phyloP scores from a whole-genome alignment of 2,888 invertebrate species.

The Morpho achilles region DNA sequence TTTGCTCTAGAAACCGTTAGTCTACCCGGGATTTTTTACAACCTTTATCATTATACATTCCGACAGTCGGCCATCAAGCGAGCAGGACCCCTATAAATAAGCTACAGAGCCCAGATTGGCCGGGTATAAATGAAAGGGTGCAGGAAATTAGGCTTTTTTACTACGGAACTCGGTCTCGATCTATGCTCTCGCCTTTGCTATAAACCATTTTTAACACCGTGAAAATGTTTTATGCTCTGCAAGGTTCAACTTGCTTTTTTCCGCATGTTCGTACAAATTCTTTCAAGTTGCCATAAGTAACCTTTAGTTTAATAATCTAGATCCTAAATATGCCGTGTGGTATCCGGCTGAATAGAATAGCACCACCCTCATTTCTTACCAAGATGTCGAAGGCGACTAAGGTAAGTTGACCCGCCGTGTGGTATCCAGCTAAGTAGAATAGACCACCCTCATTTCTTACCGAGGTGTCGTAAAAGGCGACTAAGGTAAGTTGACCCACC shows the following conservation, averaged over 20 bases:
- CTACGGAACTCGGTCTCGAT: constrained; percentile 55
- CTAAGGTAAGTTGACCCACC: too few species aligned
- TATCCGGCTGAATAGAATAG: too few species aligned
- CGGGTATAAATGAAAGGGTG: constrained; percentile 77
- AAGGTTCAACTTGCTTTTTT: background rate
- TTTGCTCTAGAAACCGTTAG: constrained; percentile 33
- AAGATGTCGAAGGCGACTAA: too few species aligned
- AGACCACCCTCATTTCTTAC: too few species aligned
- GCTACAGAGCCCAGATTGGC: constrained; percentile 72
- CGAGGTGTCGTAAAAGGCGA: too few species aligned
- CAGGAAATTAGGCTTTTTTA: constrained; percentile 79
- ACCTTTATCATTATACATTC: constrained; percentile 75
- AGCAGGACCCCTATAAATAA: constrained; percentile 72
- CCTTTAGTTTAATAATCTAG: too few species aligned
- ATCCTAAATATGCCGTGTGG: too few species aligned
- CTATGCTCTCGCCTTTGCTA: constrained; percentile 44
- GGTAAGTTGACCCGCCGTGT: too few species aligned
- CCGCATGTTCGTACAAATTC: background rate
- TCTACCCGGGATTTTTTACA: constrained; percentile 47
- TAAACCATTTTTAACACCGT: constrained; percentile 74
- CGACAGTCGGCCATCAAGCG: constrained; percentile 69
- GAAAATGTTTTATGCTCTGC: constrained; percentile 37
- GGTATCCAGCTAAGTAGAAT: too few species aligned
- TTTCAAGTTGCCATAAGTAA: background rate
- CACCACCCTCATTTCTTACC: too few species aligned